Base-by-base conservation (phyloP, 2,888 invertebrate genomes). In the Selenia dentaria region DNA sequence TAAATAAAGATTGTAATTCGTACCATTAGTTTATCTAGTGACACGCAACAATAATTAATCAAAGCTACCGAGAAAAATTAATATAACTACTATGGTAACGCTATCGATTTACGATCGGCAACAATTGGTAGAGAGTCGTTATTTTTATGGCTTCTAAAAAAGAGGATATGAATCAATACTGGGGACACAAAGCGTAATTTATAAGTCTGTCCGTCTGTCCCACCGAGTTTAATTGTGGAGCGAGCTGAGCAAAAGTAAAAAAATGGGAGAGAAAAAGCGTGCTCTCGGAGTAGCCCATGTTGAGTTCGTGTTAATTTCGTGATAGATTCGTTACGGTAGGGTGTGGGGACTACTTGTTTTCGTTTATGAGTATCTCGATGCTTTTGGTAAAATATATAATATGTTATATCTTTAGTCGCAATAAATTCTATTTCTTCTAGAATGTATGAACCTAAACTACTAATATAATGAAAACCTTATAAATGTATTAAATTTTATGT, bases 81-180 rank as follows among this genome's bases (percentile, higher is more conserved):
- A 79, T 74, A 64, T 77, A 71, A 70, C 62, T 64, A 28, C 65
- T 64, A 67, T 56, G 66, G 60, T 68, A 56, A 57, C 59, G 60
- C 67, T 66, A 74, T 71, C 71, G 79, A 86, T 83, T 79, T 81
- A 80, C 75, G 76, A 74, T 74, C 70, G 32, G 67, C 69, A 72
- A 78, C 82, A 77, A 82, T 79, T 71, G 73, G 67, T 70, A 73
- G 79, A 78, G 71, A 77, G 79, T 79, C 79, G 81, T 88, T 86
- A 85, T 77, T 85, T 87, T 85, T 87, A 88, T 87, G 77, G 82
- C 79, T 78, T 79, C 77, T 69, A 81, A 84, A 85, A 83, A 79
- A 70, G 67, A 70, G 72, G 72, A 71, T 68, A 77, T 71, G 73
- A 76, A 81, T 81, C 84, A 78, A 82, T 83, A 74, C 73, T 64